Evolutionary conservation across 2,797 vertebrate genomes (phyloP), one percentile per base, ranked within the genome.

Genomic region (Lepus oiostolus): DNA sequence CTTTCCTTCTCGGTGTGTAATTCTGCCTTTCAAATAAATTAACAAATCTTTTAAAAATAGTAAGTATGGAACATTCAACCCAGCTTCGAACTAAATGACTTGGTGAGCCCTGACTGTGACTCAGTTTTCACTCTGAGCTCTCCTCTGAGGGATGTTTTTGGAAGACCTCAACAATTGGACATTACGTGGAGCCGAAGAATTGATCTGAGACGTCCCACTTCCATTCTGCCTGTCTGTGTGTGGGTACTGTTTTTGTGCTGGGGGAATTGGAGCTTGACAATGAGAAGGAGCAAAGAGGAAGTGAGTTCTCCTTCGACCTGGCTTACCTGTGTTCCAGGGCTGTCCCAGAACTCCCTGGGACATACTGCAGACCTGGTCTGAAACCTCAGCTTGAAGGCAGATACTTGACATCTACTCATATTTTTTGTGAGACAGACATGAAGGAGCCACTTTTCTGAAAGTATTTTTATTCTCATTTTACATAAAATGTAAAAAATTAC

Each of bases 311-410:
- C 71, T 16, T 4, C 38, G 14, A 19, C 47, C 68, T 80, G 2
- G 28, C 24, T 17, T 5, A 9, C 24, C 26, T 24, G 17, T 11
- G 0, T 35, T 54, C 67, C 17, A 47, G 54, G 1, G 7, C 19
- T 5, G 9, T 17, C 52, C 38, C 54, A 54, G 62, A 84, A 5
- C 63, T 28, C 11, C 5, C 47, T 10, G 14, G n/a, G 19, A 22
- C 2, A 1, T 19, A 24, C 0, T 0, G 16, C 54, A 24, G 42
- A 47, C 26, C 21, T 8, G 13, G 4, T 63, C n/a, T 32, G 3
- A 10, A 21, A 63, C 32, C 54, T 76, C 22, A 6, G 7, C 52
- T 42, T 30, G 1, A 47, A 8, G 1, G 12, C 24, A 68, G 12
- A 24, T 5, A 8, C 30, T 77, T 50, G 5, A 1, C 38, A 65